These are phyloP conservation scores for Campaea margaritaria DNA, from an alignment of 2,888 invertebrate species.

Conservation along the genomic window DNA sequence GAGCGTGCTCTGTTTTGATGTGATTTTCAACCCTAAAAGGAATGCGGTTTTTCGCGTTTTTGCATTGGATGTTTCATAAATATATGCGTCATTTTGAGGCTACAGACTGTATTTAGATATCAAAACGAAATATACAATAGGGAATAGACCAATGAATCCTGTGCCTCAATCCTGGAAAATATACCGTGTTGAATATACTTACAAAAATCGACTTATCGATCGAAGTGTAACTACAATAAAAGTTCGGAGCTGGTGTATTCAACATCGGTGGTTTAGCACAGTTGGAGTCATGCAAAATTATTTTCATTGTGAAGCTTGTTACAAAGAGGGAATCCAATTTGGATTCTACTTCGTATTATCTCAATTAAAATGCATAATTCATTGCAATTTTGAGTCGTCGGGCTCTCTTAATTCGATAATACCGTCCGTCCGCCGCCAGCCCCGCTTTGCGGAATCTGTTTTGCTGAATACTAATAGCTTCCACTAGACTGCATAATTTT, in stretches of 20 bases:
- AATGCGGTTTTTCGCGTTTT: slow-evolving; percentile 41
- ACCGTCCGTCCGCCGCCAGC: slow-evolving; percentile 38
- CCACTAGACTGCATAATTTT: slow-evolving; percentile 31
- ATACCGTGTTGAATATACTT: no score
- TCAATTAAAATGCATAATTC: slow-evolving; percentile 33
- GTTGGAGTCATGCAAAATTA: background rate
- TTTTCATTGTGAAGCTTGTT: background rate
- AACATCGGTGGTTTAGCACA: background rate
- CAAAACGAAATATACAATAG: no score
- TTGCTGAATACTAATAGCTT: slow-evolving; percentile 43
- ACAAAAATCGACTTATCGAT: no score
- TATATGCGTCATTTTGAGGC: slow-evolving; percentile 23
- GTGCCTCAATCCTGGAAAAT: no score
- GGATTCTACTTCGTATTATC: slow-evolving; percentile 1
- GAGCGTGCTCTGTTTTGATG: slow-evolving; percentile 50
- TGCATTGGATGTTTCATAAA: slow-evolving; percentile 8
- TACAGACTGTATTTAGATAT: background rate
- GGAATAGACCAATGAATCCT: no score
- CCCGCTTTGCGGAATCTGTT: slow-evolving; percentile 42
- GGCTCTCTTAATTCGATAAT: slow-evolving; percentile 43
- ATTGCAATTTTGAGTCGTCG: slow-evolving; percentile 35
- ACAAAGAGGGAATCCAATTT: slow-evolving; percentile 8
- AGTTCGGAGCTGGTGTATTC: no score
- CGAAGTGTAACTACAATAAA: no score
- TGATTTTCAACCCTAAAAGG: slow-evolving; percentile 46